A percentile compares a stretch with the other conserved stretches of the same genome.
Evolutionary conservation across 1,140 invertebrate species (phyloP).

Genomic region (Wiebesia pumilae): DNA sequence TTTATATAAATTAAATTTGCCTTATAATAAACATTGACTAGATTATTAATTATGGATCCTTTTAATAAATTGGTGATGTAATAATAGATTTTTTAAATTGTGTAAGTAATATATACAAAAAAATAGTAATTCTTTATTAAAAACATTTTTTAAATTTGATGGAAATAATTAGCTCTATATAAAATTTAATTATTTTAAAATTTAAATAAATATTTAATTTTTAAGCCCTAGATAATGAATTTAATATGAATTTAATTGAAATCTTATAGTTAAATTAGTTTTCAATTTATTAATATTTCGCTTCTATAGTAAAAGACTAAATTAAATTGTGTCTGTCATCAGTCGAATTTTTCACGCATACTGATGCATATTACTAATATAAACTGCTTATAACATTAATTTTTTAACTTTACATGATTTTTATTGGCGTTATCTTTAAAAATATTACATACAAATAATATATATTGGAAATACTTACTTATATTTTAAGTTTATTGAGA

Average conservation of each 20-base stretch:
- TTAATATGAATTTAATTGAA: background rate
- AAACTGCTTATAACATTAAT: conserved; percentile 6
- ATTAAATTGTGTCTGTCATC: conserved; percentile 10
- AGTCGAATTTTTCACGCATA: background rate
- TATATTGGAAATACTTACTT: background rate
- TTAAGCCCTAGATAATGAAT: background rate
- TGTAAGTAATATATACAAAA: background rate
- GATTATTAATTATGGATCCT: too few species aligned
- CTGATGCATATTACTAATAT: background rate
- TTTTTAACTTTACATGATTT: background rate
- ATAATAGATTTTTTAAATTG: background rate
- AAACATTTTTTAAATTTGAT: too few species aligned
- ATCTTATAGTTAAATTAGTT: background rate
- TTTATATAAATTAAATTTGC: too few species aligned
- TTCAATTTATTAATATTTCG: background rate
- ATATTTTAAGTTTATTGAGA: background rate
- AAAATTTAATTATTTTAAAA: background rate
- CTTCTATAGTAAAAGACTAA: background rate
- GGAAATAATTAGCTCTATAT: too few species aligned
- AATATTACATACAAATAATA: background rate
- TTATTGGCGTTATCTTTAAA: background rate
- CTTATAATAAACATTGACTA: too few species aligned
- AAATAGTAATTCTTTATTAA: too few species aligned
- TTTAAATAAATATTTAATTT: too few species aligned
- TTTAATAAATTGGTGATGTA: background rate